Evolutionary conservation across 2,797 vertebrate species (phyloP).

Genomic region (Chloroceryle amazona): DNA sequence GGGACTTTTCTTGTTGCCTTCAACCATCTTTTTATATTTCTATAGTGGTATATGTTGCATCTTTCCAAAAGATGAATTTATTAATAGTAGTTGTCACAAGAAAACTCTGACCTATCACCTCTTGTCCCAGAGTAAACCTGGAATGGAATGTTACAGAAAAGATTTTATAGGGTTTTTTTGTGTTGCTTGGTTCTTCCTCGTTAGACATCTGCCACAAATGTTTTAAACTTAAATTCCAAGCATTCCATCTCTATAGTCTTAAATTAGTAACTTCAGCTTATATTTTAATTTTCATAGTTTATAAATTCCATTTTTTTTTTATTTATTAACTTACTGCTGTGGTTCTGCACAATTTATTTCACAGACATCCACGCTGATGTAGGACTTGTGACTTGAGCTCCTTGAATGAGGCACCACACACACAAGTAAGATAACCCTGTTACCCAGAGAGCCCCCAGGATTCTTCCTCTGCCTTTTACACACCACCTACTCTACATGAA

Average conservation of each 20-base stretch:
- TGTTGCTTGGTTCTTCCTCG: neutral
- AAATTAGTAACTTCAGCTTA: neutral
- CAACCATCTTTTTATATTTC: neutral
- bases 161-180: neutral
- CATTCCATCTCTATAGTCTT: neutral
- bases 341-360: neutral
- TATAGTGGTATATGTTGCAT: neutral
- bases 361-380: neutral
- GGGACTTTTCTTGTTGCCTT: neutral
- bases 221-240: neutral
- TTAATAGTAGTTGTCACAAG: neutral
- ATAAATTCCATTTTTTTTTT: neutral
- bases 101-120: neutral
- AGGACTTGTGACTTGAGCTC: neutral
- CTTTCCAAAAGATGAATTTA: neutral
- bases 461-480: neutral
- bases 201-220: neutral
- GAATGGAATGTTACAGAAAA: neutral
- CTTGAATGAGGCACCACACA: slow-evolving; percentile 22
- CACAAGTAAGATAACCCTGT: slow-evolving; percentile 29
- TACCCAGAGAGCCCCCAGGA: neutral
- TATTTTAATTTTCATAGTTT: neutral
- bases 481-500: neutral
- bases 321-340: neutral
- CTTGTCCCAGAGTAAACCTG: neutral